Evolutionary conservation across 2,797 vertebrate species (phyloP), one percentile per base, ranked within the genome.

Genomic region (Kryptopterus vitreolus): DNA sequence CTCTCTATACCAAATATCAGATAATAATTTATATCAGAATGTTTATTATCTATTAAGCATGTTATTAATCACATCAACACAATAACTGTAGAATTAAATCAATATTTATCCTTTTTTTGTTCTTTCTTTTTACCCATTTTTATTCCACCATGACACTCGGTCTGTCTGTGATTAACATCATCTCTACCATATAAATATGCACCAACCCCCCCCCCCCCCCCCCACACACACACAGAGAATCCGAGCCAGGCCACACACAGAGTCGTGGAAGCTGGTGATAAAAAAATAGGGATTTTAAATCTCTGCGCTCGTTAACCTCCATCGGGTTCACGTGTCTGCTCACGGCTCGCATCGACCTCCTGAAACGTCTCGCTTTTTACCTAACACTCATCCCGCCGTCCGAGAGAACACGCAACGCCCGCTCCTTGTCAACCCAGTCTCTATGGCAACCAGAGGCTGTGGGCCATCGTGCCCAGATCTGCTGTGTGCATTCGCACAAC

Each of bases 371-470:
- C 62, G 48, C 35, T 35, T 78, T 77, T 69, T 62, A 71, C n/a
- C 65, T 72, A 58, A 48, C 38, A 12, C 29, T 70, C 76, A 74
- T 63, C 66, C 50, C 24, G 61, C 53, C 75, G 58, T 78, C 61
- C 26, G 55, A 70, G 29, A 35, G n/a, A 83, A 79, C 83, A 76
- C 73, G 72, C 79, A 59, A 75, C 82, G 75, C 55, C 35, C 50
- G 50, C 76, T 82, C 63, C 59, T 70, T 50, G 57, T 76, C 59
- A 62, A 24, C 65, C 59, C 33, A 4, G 79, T 83, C 50, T 26
- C 84, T 77, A 86, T 86, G 81, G 85, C 75, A 86, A 86, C 85
- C 79, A 8, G 59, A 66, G 68, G 85, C 79, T 84, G 81, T 81
- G 31, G 72, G 55, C 77, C 78, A 76, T 75, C 53, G 29, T 69